phyloP scores from a whole-genome alignment of 1,140 invertebrate species.

The Samia ricini region DNA sequence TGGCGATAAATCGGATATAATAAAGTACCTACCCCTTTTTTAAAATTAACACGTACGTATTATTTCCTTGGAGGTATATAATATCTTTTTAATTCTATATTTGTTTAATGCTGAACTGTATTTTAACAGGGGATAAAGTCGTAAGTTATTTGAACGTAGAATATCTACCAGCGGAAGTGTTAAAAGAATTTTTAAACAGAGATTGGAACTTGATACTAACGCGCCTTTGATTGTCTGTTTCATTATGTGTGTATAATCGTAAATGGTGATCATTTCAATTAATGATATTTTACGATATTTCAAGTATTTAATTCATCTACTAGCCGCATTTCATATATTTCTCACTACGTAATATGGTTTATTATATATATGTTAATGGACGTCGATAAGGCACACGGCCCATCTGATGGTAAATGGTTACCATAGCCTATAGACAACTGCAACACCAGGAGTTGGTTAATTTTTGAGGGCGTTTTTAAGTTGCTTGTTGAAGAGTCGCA shows the following conservation, averaged over 20 bases:
- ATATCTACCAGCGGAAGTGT: slow-evolving; percentile 45
- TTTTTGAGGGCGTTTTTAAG: too few relatives aligned
- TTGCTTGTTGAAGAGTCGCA: too few relatives aligned
- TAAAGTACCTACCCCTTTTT: not conserved
- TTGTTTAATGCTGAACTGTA: not conserved
- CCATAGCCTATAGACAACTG: too few relatives aligned
- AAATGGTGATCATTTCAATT: not conserved
- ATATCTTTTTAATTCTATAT: not conserved
- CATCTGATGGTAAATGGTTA: too few relatives aligned
- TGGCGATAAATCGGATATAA: not conserved
- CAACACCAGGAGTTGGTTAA: too few relatives aligned
- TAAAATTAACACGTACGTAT: slow-evolving; percentile 8
- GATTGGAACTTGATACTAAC: slow-evolving; percentile 18
- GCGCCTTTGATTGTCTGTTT: slow-evolving; percentile 22
- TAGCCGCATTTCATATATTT: too few relatives aligned
- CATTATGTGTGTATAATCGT: not conserved
- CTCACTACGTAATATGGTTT: too few relatives aligned
- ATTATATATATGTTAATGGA: too few relatives aligned
- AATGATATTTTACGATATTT: not conserved
- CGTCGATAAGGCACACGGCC: too few relatives aligned
- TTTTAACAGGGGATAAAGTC: not conserved
- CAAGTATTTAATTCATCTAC: too few relatives aligned
- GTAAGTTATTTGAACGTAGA: not conserved
- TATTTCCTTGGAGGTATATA: not conserved
- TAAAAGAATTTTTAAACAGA: slow-evolving; percentile 32